Conservation (phyloP, 2,888 invertebrate genomes). For the Rhaphigaster nebulosa region DNA sequence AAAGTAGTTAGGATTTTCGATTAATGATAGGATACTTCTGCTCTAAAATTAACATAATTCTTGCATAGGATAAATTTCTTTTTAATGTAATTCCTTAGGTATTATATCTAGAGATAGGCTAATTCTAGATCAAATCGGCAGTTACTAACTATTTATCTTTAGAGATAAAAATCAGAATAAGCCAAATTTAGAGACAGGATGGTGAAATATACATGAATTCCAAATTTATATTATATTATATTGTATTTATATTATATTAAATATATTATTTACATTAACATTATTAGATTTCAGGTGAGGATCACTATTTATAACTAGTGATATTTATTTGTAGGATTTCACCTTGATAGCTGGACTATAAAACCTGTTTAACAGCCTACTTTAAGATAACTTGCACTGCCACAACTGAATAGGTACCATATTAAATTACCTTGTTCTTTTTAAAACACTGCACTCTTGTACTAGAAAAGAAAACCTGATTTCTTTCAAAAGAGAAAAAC, state of each 20-base stretch:
- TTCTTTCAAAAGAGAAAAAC: not conserved
- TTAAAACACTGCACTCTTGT: not conserved
- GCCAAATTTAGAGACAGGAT: too few relatives aligned
- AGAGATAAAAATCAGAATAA: too few relatives aligned
- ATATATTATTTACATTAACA: not conserved
- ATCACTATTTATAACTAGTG: not conserved
- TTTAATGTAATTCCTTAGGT: too few relatives aligned
- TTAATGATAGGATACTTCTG: too few relatives aligned
- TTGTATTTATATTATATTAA: not conserved
- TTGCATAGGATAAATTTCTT: too few relatives aligned
- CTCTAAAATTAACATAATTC: too few relatives aligned
- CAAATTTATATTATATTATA: too few relatives aligned
- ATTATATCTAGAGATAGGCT: too few relatives aligned
- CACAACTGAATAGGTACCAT: not conserved
- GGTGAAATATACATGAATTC: too few relatives aligned
- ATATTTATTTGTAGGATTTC: not conserved
- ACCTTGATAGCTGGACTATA: not conserved
- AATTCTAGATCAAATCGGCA: too few relatives aligned
- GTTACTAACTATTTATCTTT: too few relatives aligned
- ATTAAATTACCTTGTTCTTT: not conserved
- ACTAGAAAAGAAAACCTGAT: not conserved
- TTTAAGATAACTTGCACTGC: not conserved
- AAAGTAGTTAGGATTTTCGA: too few relatives aligned
- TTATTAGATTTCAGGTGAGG: not conserved
- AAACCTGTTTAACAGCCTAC: constrained; percentile 1